Base-by-base conservation (phyloP, 1,140 invertebrate species). In the Parasteatoda tepidariorum region DNA sequence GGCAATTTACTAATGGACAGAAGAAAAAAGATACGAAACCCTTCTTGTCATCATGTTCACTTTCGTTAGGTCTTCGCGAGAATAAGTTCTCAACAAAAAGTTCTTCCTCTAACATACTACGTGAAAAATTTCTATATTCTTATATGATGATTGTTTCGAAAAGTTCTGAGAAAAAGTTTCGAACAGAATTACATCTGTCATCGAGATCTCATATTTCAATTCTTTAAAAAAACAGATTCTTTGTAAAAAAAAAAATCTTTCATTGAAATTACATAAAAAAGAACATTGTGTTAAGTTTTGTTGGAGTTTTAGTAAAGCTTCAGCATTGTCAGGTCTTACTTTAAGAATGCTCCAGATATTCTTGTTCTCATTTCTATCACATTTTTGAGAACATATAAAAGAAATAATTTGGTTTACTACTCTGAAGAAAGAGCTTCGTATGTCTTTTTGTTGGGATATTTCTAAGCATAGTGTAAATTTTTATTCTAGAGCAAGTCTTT, bases 1-100 rank as follows among this genome's bases (percentile, higher is more conserved):
- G 61, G 59, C 74, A 76, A 76, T 76, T 76, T 76, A 76, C 74
- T 76, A 76, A 76, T 76, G 74, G 74, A 76, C 64, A 33, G 33
- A 59, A 30, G 13, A 34, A 59, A 33, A 24, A 31, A n/a, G 71
- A 74, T 74, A 54, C 55, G 68, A 71, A n/a, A 48, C 41, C 54
- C 54, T 30, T 41, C 33, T 18, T 59, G 74, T 76, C 74, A 76
- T 76, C 74, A 76, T 22, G 34, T 64, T 76, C 48, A 28, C 9
- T 74, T 59, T 26, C 38, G 33, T 33, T 48, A 15, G 74, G 7
- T 38, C 15, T 34, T 13, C n/a, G 66, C 34, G 66, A 68, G 74
- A 71, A 71, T 71, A 71, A 71, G 68, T 57, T 71, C 34, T 54
- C 55, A 48, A 5, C 6, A 15, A 31, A 15, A 74, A 61, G 30